These are phyloP conservation scores for Halictus quadricinctus DNA, from an alignment of 2,888 invertebrate species.

Conservation along the genomic window DNA sequence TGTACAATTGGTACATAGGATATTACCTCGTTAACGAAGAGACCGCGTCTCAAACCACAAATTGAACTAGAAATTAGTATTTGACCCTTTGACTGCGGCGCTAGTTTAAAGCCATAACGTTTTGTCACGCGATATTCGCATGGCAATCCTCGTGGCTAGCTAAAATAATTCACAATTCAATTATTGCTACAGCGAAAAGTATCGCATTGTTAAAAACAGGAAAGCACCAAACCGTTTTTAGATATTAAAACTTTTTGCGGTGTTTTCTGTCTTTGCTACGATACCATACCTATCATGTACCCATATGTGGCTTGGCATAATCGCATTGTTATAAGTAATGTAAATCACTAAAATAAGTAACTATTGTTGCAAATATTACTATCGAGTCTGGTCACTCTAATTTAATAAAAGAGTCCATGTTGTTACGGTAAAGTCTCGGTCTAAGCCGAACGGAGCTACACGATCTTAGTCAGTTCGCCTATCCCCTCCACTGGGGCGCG, in stretches of 20 bases:
- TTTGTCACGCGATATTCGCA: too few relatives aligned
- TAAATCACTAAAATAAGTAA: too few relatives aligned
- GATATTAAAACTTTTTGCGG: too few relatives aligned
- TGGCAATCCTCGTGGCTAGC: background rate
- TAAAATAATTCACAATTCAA: background rate
- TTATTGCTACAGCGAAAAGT: background rate
- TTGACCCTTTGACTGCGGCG: background rate
- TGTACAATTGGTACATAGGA: background rate
- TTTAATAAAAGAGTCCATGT: background rate
- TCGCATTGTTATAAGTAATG: too few relatives aligned
- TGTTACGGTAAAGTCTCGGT: background rate
- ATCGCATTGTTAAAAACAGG: background rate
- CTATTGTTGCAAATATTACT: too few relatives aligned
- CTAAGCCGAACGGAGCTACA: too few relatives aligned
- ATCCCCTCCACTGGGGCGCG: too few relatives aligned
- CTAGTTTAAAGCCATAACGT: background rate
- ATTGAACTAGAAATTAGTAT: background rate
- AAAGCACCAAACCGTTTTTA: too few relatives aligned
- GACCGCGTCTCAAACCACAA: background rate
- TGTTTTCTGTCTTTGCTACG: too few relatives aligned
- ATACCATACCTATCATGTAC: too few relatives aligned
- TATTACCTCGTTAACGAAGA: background rate
- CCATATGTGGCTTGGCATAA: too few relatives aligned
- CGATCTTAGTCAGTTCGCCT: too few relatives aligned
- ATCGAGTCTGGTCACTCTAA: background rate